A percentile compares a stretch with the other conserved stretches of the same genome.
Conservation (phyloP, 2,888 invertebrate species). For the Unio delphinus region DNA sequence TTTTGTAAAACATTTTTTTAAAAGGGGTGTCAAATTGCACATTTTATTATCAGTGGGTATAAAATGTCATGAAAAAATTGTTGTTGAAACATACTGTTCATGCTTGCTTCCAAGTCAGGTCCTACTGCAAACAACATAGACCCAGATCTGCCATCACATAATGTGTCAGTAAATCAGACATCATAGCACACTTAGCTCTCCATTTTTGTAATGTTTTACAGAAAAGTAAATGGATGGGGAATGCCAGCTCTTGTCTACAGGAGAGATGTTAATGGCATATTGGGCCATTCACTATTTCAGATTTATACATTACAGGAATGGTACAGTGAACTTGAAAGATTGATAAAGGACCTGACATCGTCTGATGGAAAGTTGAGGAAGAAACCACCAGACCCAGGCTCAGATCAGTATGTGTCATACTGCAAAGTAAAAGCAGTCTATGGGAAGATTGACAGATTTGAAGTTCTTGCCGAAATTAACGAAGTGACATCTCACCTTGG, state of each 20-base stretch:
- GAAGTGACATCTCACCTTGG: conserved; percentile 49
- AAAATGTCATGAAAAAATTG: too few relatives aligned
- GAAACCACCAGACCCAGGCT: conserved; percentile 40
- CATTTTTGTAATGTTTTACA: too few relatives aligned
- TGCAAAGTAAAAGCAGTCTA: conserved; percentile 59
- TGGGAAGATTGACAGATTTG: conserved; percentile 41
- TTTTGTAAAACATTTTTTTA: too few relatives aligned
- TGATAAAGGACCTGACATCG: conserved; percentile 44
- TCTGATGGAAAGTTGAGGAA: conserved; percentile 43
- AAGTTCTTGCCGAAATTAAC: conserved; percentile 29
- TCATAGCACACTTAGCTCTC: too few relatives aligned
- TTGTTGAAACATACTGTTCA: too few relatives aligned
- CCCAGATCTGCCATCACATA: too few relatives aligned
- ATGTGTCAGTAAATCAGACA: too few relatives aligned
- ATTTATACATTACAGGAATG: conserved; percentile 45
- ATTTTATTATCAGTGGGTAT: too few relatives aligned
- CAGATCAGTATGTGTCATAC: conserved; percentile 52
- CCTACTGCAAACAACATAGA: too few relatives aligned
- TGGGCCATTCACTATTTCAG: not conserved
- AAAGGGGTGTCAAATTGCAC: too few relatives aligned
- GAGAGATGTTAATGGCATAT: not conserved
- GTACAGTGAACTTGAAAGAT: conserved; percentile 45
- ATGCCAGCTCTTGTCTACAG: not conserved
- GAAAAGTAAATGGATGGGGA: too few relatives aligned
- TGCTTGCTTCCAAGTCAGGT: too few relatives aligned